Evolutionary conservation across 2,888 invertebrate species (phyloP), one percentile per base, ranked within the genome.

Genomic region (Thecophora atra): DNA sequence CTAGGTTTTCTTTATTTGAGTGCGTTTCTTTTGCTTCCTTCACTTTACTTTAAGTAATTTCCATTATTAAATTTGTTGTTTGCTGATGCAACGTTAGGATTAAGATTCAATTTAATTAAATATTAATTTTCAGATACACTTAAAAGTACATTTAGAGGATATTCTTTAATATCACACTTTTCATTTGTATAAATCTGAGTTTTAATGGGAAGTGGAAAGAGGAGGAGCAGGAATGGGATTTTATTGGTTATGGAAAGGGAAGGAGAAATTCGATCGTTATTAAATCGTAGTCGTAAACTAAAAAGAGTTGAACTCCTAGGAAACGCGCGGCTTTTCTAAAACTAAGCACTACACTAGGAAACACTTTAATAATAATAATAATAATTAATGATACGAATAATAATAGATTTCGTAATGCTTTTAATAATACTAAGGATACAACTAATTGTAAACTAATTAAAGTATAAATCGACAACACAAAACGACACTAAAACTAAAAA

Each of bases 91-190:
- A 15, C 13, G 6, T 47, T n/a, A 47, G 5, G n/a, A 17, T 54
- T 26, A 51, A 13, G 52, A 62, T 72, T 64, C 58, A 63, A 70
- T 72, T 63, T 62, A 52, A 54, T 68, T 58, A 28, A 58, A 58
- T 26, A 3, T 72, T 72, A 42, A 37, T 30, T 47, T 62, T 47
- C 8, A 24, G 58, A 58, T 74, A 74, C 11, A 62, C 77, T 80
- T 79, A 78, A 63, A 24, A 74, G 71, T 79, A 78, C 60, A 76
- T 68, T 77, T 80, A 68, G 79, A 80, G 81, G 82, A 81, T 81
- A 82, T 81, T 81, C 77, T 77, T 72, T 77, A 81, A 81, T 81
- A 81, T 81, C 81, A 82, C 82, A 82, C 78, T 78, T 79, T 77
- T 77, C 76, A 64, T 77, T 76, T 60, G 60, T 71, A 66, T 67